Percentiles rank a stretch among this genome's conserved stretches.
Conservation (phyloP, 1,140 invertebrate genomes). For the Hirudo medicinalis region DNA sequence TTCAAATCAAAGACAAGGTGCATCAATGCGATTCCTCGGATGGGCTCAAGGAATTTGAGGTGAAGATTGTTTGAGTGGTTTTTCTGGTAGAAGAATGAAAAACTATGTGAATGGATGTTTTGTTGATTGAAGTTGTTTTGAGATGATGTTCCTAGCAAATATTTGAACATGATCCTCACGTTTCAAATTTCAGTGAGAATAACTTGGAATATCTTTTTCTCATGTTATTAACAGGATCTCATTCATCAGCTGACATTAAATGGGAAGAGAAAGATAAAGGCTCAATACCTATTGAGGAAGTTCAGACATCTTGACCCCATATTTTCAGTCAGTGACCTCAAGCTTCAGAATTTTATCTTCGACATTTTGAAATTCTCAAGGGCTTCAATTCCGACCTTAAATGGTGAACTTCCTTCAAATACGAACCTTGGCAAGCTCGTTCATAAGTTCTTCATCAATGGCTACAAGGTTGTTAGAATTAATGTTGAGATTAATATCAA, state of each 20-base stretch:
- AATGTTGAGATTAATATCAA: too few species aligned
- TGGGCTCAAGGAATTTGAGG: neutral
- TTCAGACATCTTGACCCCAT: slow-evolving; percentile 38
- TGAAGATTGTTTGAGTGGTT: too few species aligned
- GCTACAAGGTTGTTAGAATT: slow-evolving; percentile 24
- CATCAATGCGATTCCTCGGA: too few species aligned
- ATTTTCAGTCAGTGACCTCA: slow-evolving; percentile 26
- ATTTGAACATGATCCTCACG: too few species aligned
- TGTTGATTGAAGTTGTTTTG: too few species aligned
- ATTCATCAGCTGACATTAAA: slow-evolving; percentile 48
- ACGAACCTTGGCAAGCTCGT: slow-evolving; percentile 43
- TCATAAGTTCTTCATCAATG: slow-evolving; percentile 46
- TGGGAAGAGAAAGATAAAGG: slow-evolving; percentile 51
- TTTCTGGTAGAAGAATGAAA: too few species aligned
- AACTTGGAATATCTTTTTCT: neutral
- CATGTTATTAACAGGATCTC: slow-evolving; percentile 44
- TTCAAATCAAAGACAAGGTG: too few species aligned
- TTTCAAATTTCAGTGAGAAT: too few species aligned
- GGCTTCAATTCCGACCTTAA: slow-evolving; percentile 30
- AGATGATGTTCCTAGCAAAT: too few species aligned
- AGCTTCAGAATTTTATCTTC: slow-evolving; percentile 42
- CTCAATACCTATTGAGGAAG: slow-evolving; percentile 53
- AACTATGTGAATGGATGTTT: neutral
- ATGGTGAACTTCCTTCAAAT: neutral
- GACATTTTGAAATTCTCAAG: slow-evolving; percentile 49